These are phyloP conservation scores for Marmota flaviventris DNA, from an alignment of 2,113 vertebrate species.

Conservation along the genomic window DNA sequence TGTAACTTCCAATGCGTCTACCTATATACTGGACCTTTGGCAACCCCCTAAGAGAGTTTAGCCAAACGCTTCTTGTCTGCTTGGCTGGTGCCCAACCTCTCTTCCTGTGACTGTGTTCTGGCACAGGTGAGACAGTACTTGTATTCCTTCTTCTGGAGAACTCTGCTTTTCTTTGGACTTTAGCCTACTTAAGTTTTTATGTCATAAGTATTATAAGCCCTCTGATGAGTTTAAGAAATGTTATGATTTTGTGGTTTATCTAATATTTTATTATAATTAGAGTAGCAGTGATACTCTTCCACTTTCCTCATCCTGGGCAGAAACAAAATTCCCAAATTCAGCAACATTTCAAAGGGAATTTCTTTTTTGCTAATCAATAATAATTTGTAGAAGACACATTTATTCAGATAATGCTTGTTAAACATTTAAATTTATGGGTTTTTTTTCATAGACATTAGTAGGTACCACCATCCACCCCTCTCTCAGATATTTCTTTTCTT, in stretches of 20 bases:
- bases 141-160: neutral
- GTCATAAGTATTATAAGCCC: neutral
- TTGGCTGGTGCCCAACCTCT: neutral
- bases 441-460: neutral
- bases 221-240: neutral
- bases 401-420: neutral
- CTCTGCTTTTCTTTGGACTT: neutral
- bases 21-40: neutral
- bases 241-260: neutral
- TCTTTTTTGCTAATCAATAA: slow-evolving; percentile 9
- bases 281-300: neutral
- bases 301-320: neutral
- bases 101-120: neutral
- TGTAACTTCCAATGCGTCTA: neutral
- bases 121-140: neutral
- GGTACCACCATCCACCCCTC: neutral
- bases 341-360: slow-evolving; percentile 13
- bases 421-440: neutral
- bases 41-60: neutral
- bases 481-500: neutral
- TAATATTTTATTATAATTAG: neutral
- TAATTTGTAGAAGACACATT: slow-evolving; percentile 32
- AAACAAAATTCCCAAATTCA: neutral
- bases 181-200: neutral
- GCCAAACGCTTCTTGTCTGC: neutral